Percentiles rank a stretch among this genome's conserved stretches.
These are phyloP conservation scores for Hypanus sabinus DNA, from an alignment of 2,113 vertebrate species.

Conservation along the genomic window DNA sequence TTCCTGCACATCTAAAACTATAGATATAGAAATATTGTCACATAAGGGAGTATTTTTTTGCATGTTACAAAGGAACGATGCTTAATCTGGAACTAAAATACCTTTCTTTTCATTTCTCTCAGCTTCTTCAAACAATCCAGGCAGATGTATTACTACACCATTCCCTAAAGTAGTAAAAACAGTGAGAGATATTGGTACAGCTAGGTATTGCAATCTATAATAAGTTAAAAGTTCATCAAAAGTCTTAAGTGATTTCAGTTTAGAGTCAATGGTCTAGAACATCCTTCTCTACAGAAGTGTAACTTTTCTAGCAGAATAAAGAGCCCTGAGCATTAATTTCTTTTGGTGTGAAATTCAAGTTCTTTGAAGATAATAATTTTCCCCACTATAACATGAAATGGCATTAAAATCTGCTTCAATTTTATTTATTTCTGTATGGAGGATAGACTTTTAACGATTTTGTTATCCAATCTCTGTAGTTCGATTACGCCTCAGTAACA, in stretches of 20 bases:
- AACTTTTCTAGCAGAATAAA: not conserved
- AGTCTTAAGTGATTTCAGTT: not conserved
- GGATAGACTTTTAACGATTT: not conserved
- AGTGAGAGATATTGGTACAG: not conserved
- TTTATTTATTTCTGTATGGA: not conserved
- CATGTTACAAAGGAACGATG: not conserved
- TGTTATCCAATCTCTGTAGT: not conserved
- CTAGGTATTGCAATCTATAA: not conserved
- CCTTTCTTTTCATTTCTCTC: constrained; percentile 99
- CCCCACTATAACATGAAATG: not conserved
- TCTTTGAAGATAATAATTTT: not conserved
- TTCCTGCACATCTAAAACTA: constrained; percentile 1
- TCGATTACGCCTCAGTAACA: not conserved
- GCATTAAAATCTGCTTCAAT: not conserved
- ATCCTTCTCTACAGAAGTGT: not conserved
- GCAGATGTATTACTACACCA: constrained; percentile 92
- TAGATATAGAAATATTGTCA: not conserved
- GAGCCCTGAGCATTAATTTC: not conserved
- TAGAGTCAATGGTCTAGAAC: not conserved
- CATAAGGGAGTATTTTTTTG: too few species aligned
- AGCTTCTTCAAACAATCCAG: constrained; percentile 93
- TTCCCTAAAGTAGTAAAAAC: constrained; percentile 64
- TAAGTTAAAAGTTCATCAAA: not conserved
- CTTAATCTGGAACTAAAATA: constrained; percentile 43
- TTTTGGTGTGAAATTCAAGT: not conserved